A percentile compares a stretch with the other conserved stretches of the same genome.
These are phyloP conservation scores for Salpingus planirostris DNA, from an alignment of 2,888 invertebrate genomes.

Conservation along the genomic window DNA sequence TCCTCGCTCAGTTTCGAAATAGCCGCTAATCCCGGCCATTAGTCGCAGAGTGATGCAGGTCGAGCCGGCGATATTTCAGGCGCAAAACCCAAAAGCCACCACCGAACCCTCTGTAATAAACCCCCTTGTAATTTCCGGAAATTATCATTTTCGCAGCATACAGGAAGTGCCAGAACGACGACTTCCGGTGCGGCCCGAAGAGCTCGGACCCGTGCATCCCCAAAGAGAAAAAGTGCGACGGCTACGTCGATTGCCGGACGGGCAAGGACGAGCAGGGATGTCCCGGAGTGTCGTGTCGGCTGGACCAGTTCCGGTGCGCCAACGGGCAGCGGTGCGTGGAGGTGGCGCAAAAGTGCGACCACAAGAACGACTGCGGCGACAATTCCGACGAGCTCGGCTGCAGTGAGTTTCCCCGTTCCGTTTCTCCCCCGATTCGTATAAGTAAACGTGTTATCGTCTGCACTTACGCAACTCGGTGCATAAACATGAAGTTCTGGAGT, in stretches of 20 bases:
- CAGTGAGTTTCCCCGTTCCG: conserved; percentile 63
- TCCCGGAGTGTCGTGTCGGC: conserved; percentile 57
- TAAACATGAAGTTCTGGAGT: too few relatives aligned
- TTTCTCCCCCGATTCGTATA: too few relatives aligned
- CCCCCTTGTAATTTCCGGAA: too few relatives aligned
- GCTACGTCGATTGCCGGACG: conserved; percentile 78
- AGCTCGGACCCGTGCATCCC: conserved; percentile 76
- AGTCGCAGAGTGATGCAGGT: too few relatives aligned
- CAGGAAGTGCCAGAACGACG: conserved; percentile 76
- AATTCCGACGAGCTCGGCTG: conserved; percentile 85
- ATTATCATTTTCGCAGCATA: conserved; percentile 71
- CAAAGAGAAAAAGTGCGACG: conserved; percentile 84
- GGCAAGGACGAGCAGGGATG: conserved; percentile 76
- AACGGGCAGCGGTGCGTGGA: conserved; percentile 76
- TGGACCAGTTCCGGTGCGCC: conserved; percentile 81
- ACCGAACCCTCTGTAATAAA: too few relatives aligned
- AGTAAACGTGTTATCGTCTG: too few relatives aligned
- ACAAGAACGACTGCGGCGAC: conserved; percentile 84
- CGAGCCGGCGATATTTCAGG: too few relatives aligned
- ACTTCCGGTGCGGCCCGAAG: conserved; percentile 73
- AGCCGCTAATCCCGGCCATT: too few relatives aligned
- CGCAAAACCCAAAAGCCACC: too few relatives aligned
- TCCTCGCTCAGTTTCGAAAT: too few relatives aligned
- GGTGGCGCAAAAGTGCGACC: conserved; percentile 69
- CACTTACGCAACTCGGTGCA: too few relatives aligned